Conservation (phyloP, 2,888 invertebrate species). For the Muschampia plurimacula region DNA sequence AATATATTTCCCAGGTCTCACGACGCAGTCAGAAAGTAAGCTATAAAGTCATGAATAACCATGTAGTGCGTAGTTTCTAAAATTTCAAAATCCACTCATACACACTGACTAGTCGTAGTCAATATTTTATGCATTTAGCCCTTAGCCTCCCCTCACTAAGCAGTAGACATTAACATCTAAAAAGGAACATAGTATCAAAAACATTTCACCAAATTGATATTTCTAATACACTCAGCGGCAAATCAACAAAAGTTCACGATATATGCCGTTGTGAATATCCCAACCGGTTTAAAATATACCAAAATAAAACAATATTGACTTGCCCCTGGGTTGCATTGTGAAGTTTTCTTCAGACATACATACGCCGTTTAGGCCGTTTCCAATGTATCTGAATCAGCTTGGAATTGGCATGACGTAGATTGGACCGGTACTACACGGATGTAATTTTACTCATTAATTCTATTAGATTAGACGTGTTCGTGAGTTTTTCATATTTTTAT, state of each 20-base stretch:
- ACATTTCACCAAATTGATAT: conserved; percentile 34
- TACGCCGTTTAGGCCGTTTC: background rate
- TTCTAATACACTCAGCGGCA: conserved; percentile 65
- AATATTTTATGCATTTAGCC: conserved; percentile 35
- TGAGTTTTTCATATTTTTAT: conserved; percentile 23
- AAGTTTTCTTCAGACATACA: conserved; percentile 8
- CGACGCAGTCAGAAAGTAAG: conserved; percentile 84
- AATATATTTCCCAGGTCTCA: conserved; percentile 83
- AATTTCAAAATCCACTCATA: conserved; percentile 31
- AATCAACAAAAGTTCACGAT: conserved; percentile 49
- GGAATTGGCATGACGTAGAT: conserved; percentile 28
- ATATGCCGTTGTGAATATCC: conserved; percentile 11
- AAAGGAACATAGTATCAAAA: conserved; percentile 25
- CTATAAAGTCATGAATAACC: conserved; percentile 64
- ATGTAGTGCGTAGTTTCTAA: conserved; percentile 61
- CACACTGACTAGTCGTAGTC: conserved; percentile 12
- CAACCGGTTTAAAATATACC: background rate
- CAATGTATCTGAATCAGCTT: conserved; percentile 16
- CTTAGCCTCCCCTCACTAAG: conserved; percentile 26
- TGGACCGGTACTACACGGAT: conserved; percentile 7
- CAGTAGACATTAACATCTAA: conserved; percentile 21
- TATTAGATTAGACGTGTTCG: conserved; percentile 27
- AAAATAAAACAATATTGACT: conserved; percentile 28
- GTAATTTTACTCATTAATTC: conserved; percentile 17
- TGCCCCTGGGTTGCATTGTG: conserved; percentile 26